Percentiles rank a stretch among this genome's conserved stretches.
phyloP scores from a whole-genome alignment of 2,797 vertebrate species.

The Merluccius polli region DNA sequence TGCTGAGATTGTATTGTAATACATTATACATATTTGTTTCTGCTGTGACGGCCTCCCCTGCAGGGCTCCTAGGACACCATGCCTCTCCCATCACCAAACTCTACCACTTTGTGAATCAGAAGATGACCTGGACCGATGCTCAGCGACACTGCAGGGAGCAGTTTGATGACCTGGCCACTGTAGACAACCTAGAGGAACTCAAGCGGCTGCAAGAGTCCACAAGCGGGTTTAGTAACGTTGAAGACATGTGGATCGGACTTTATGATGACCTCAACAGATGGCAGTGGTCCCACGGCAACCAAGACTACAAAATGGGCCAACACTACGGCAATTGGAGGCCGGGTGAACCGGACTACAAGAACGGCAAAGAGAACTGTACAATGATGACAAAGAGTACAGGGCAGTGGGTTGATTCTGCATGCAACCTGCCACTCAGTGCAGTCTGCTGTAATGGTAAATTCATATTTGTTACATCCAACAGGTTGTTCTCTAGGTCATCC shows the following conservation, averaged over 20 bases:
- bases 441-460: background rate
- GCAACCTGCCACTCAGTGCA: background rate
- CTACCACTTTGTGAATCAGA: too few species aligned
- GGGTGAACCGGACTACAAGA: background rate
- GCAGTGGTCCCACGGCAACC: background rate
- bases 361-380: background rate
- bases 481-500: background rate
- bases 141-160: background rate
- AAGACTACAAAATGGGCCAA: background rate
- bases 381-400: background rate
- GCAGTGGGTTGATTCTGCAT: too few species aligned
- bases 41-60: too few species aligned
- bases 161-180: background rate
- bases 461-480: background rate
- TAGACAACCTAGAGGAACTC: background rate
- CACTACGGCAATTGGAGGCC: background rate
- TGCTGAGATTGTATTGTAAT: too few species aligned
- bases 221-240: background rate
- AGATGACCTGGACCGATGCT: background rate
- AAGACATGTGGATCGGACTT: background rate
- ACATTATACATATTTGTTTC: too few species aligned
- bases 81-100: too few species aligned
- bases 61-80: too few species aligned
- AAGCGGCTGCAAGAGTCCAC: background rate
- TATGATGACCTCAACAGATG: background rate